Evolutionary conservation across 2,888 invertebrate species (phyloP), one percentile per base, ranked within the genome.

Genomic region (Muschampia plurimacula): DNA sequence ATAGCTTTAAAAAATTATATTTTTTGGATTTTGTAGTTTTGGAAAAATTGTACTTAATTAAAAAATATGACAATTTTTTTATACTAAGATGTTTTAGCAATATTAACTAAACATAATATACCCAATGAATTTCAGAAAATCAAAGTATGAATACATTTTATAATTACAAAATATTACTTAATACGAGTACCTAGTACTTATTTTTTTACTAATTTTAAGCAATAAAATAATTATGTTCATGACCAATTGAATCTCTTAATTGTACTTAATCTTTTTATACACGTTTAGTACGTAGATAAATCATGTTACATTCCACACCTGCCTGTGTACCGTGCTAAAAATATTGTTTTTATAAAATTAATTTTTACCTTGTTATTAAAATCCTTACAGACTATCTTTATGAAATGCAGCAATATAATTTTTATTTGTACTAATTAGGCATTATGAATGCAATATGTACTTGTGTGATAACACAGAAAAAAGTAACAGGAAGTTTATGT

Each of bases 181-280:
- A 15, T 55, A 9, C 10, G 10, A 15, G 55, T 55, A 55, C 55
- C 22, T 22, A 55, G 55, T 55, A 55, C 55, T 6, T 7, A 15
- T 1, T 52, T 52, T 49, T 52, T 52, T 8, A 46, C 10, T 52
- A 44, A 2, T 7, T 44, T 9, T 15, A 55, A 22, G 55, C 55
- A 55, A 55, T 55, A 22, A 55, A 32, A 59, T 59, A 59, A 32
- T 59, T 13, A 55, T 28, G 15, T 59, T 64, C 67, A 72, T 72
- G 72, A 72, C 77, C 76, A 68, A 71, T 77, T 74, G 89, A 89
- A 89, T 89, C 89, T 89, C 89, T 83, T 82, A 85, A 79, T 78
- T 85, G 88, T 88, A 89, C 89, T 89, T 89, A 89, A 84, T 75
- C 77, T 73, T 65, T 73, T 60, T 46, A 36, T 12, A 65, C 57